phyloP scores from a whole-genome alignment of 2,888 invertebrate species.

The Leptinotarsa juncta region DNA sequence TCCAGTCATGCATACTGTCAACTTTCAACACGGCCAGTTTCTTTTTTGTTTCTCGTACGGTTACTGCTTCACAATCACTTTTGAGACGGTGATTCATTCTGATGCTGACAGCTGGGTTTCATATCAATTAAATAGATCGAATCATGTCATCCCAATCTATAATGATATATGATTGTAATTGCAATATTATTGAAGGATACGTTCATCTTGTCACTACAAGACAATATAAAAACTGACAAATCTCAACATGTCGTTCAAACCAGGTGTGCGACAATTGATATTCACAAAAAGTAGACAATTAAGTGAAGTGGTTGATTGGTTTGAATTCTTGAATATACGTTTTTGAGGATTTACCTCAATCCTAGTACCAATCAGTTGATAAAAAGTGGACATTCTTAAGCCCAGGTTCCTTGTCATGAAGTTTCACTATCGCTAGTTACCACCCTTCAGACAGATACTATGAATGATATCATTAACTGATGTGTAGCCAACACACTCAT shows the following conservation, averaged over 20 bases:
- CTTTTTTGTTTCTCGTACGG: constrained; percentile 34
- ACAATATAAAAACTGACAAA: neutral
- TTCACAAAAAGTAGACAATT: neutral
- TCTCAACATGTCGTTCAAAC: neutral
- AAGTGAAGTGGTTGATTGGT: too few relatives aligned
- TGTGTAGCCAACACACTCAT: too few relatives aligned
- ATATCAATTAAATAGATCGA: constrained; percentile 35
- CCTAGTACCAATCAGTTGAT: too few relatives aligned
- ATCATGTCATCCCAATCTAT: constrained; percentile 10
- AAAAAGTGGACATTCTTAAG: too few relatives aligned
- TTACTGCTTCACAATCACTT: constrained; percentile 34
- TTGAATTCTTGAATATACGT: too few relatives aligned
- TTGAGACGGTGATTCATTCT: constrained; percentile 35
- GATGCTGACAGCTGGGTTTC: constrained; percentile 36
- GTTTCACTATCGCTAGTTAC: too few relatives aligned
- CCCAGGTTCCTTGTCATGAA: too few relatives aligned
- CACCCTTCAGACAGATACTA: too few relatives aligned
- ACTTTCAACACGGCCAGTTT: constrained; percentile 36
- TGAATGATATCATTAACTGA: too few relatives aligned
- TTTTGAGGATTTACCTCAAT: too few relatives aligned
- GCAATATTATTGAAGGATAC: neutral
- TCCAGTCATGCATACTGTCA: constrained; percentile 38
- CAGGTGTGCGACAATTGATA: neutral
- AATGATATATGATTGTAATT: constrained; percentile 17
- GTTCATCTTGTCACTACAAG: neutral